Conservation (phyloP, 2,888 invertebrate genomes). For the Sinodicranocentrus sp. region DNA sequence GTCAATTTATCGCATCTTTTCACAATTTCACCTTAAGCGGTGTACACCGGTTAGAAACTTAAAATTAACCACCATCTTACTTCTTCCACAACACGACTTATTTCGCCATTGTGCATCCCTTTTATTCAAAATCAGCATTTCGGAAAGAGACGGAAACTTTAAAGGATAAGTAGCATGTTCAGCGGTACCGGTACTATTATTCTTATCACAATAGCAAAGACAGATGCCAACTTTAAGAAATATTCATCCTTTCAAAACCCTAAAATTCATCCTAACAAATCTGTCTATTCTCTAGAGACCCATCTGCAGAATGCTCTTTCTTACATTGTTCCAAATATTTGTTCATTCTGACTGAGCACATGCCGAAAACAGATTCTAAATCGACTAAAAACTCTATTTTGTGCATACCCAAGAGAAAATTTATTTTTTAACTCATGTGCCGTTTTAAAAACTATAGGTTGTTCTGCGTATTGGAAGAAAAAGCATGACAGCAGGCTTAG, state of each 20-base stretch:
- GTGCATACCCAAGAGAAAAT: neutral
- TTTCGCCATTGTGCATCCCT: too few relatives aligned
- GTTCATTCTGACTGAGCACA: neutral
- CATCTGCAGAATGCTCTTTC: conserved; percentile 1
- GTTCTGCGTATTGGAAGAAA: neutral
- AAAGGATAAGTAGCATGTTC: too few relatives aligned
- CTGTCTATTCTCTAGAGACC: neutral
- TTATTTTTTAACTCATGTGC: neutral
- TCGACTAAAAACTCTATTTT: neutral
- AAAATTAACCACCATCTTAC: too few relatives aligned
- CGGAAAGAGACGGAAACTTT: too few relatives aligned
- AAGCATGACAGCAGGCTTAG: conserved; percentile 1
- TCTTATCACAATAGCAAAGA: conserved; percentile 18
- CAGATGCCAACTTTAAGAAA: conserved; percentile 29
- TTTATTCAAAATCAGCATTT: too few relatives aligned
- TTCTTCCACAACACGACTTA: too few relatives aligned
- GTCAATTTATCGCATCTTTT: too few relatives aligned
- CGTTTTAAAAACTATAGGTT: conserved; percentile 5
- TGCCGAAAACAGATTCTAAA: conserved; percentile 5
- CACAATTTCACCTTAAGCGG: too few relatives aligned
- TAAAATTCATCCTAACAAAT: neutral
- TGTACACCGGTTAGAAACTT: too few relatives aligned
- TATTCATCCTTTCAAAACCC: neutral
- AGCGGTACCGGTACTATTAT: too few relatives aligned
- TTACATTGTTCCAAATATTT: neutral